Evolutionary conservation across 2,888 invertebrate species (phyloP).

Genomic region (Epsilonema sp.): DNA sequence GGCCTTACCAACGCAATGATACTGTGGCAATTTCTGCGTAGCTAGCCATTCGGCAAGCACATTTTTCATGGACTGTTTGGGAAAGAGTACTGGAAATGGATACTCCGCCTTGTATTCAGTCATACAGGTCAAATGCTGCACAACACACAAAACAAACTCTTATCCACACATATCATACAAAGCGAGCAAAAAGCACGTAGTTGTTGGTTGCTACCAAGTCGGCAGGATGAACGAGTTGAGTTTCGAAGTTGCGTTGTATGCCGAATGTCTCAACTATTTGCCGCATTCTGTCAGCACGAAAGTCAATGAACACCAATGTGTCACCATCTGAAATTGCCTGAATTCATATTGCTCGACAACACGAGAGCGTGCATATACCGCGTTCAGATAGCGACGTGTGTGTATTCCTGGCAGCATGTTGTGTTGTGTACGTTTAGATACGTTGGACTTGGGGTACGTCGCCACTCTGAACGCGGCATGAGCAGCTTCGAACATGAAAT

Average conservation of each 20-base stretch:
- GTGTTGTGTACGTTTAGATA: too few relatives aligned
- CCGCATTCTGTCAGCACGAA: conserved; percentile 34
- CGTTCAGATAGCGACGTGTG: too few relatives aligned
- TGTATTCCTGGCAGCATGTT: too few relatives aligned
- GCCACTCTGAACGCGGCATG: too few relatives aligned
- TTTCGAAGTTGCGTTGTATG: conserved; percentile 21
- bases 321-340: conserved; percentile 30
- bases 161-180: too few relatives aligned
- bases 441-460: too few relatives aligned
- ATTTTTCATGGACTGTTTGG: conserved; percentile 31
- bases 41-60: conserved; percentile 34
- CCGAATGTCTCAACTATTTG: conserved; percentile 31
- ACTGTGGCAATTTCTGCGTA: conserved; percentile 27
- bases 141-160: too few relatives aligned
- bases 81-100: conserved; percentile 31
- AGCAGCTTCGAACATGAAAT: too few relatives aligned
- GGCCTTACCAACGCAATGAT: conserved; percentile 31
- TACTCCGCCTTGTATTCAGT: conserved; percentile 35
- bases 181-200: too few relatives aligned
- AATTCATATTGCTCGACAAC: too few relatives aligned
- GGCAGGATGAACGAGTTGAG: conserved; percentile 16
- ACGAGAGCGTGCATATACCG: too few relatives aligned
- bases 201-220: too few relatives aligned
- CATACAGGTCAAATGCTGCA: conserved; percentile 27
- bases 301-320: conserved; percentile 34